Evolutionary conservation across 2,888 invertebrate genomes (phyloP), one percentile per base, ranked within the genome.

Genomic region (Plebejus anna): DNA sequence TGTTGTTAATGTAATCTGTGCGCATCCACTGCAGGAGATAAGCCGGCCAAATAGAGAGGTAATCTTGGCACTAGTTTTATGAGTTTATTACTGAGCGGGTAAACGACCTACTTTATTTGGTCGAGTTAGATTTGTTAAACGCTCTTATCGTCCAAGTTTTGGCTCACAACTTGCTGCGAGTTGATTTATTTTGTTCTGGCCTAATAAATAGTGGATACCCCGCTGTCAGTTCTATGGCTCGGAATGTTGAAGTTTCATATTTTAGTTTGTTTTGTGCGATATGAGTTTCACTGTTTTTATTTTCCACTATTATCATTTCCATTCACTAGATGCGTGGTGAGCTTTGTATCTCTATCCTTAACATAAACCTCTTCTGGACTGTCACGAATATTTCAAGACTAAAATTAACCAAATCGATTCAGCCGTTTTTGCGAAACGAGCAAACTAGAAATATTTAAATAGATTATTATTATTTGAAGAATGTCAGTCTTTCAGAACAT

Each of bases 41-140:
- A 92, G 90, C 87, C 87, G 85, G 82, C 87, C 87, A 92, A 92
- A 92, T 92, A 90, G 88, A 89, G 89, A 87, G 86, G 90, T 90
- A 90, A 91, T 91, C 91, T 89, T 84, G 80, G 80, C 84, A 84
- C 83, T 84, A 82, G 86, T 84, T 84, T 85, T 86, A 88, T 85
- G 86, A 84, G 84, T 88, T 87, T 86, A 88, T 87, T 86, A 85
- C 83, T 76, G 78, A 77, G 79, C 80, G 83, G 85, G 84, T 85
- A 88, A 84, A 88, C 82, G 89, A 89, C 87, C 90, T 85, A 86
- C 82, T 86, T 84, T 81, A 86, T 87, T 87, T 82, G 80, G 85
- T 80, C 80, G 85, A 79, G 82, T 87, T 86, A 81, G 79, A 86
- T 84, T 85, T 83, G 83, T 85, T 83, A 77, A 78, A 79, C 78